phyloP scores from a whole-genome alignment of 64 coral and sea anemone genomes.

The Montipora cactus region DNA sequence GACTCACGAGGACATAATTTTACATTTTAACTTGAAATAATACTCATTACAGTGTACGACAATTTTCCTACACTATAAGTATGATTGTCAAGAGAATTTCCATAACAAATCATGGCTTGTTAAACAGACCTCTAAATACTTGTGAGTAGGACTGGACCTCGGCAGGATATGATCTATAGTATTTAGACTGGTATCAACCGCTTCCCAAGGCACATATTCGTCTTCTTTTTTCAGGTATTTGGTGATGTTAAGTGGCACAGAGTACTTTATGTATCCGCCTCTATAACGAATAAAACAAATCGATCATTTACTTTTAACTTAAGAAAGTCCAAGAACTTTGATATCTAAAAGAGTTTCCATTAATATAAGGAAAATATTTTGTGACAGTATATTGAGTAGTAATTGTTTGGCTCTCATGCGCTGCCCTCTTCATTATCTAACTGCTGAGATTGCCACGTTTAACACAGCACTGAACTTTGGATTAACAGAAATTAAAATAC shows the following conservation, averaged over 20 bases:
- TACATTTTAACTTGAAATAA: background rate
- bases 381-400: too few relatives aligned
- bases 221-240: constrained; percentile 52
- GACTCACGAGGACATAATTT: background rate
- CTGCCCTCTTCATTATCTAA: too few relatives aligned
- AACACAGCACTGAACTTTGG: background rate
- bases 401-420: too few relatives aligned
- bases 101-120: background rate
- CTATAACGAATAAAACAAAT: constrained; percentile 1
- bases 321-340: background rate
- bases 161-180: constrained; percentile 23
- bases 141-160: constrained; percentile 25
- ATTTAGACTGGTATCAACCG: background rate
- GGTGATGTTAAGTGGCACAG: constrained; percentile 29
- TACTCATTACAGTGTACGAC: background rate
- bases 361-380: too few relatives aligned
- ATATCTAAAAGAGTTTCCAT: too few relatives aligned
- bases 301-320: background rate
- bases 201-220: constrained; percentile 53
- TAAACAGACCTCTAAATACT: constrained; percentile 57
- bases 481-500: background rate
- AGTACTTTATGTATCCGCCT: constrained; percentile 63
- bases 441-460: background rate
- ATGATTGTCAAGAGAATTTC: background rate
- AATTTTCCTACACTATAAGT: too few relatives aligned